A percentile compares a stretch with the other conserved stretches of the same genome.
Evolutionary conservation across 2,113 vertebrate species (phyloP).

Genomic region (Callipepla squamata): DNA sequence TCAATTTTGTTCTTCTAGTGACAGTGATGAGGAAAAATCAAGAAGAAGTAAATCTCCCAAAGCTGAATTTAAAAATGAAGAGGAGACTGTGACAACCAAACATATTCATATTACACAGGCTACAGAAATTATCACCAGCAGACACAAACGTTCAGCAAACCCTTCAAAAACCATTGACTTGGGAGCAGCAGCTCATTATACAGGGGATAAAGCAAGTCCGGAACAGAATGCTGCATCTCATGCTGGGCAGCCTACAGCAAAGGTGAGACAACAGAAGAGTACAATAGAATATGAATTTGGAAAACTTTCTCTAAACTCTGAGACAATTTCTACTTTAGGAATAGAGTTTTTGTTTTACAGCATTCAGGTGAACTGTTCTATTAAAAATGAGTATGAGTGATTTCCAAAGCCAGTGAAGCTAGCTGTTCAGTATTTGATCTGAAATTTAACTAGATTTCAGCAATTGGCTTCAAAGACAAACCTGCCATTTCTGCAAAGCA

Average conservation of each 20-base stretch:
- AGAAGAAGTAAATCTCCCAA: constrained; percentile 86
- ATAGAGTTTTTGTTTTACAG: not conserved
- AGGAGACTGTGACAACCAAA: constrained; percentile 94
- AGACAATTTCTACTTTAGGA: not conserved
- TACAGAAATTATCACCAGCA: constrained; percentile 92
- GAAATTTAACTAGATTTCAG: not conserved
- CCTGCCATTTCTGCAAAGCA: not conserved
- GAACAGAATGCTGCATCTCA: constrained; percentile 76
- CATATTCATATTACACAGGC: constrained; percentile 92
- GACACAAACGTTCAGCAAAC: constrained; percentile 88
- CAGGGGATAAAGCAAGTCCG: constrained; percentile 86
- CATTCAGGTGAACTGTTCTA: not conserved
- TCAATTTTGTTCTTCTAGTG: constrained; percentile 82
- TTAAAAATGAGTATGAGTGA: not conserved
- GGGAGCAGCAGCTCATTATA: constrained; percentile 94
- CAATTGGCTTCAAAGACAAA: not conserved
- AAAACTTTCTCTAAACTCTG: not conserved
- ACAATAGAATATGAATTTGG: not conserved
- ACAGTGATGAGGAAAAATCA: constrained; percentile 88
- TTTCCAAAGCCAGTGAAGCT: not conserved
- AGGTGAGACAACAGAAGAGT: constrained; percentile 76
- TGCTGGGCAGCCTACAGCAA: constrained; percentile 72
- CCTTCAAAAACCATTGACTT: constrained; percentile 95
- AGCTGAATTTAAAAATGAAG: constrained; percentile 95
- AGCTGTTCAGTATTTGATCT: not conserved